Percentiles rank a stretch among this genome's conserved stretches.
Evolutionary conservation across 2,113 vertebrate genomes (phyloP).

Genomic region (Semnornis frantzii): DNA sequence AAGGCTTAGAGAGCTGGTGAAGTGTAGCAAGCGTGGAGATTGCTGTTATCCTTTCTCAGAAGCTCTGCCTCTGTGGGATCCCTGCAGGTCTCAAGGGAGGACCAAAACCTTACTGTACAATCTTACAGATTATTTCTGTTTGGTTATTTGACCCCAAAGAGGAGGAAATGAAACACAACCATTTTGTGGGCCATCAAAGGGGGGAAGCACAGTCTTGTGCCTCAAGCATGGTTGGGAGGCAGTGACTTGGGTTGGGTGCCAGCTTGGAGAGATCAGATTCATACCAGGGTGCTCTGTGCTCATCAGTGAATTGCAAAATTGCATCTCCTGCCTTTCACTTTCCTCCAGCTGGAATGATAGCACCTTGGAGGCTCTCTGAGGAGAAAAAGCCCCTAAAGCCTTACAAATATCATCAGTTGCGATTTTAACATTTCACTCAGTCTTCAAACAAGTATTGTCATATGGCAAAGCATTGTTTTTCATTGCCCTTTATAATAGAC

Average conservation of each 20-base stretch:
- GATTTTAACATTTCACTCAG: background rate
- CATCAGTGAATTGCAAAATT: background rate
- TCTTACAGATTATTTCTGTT: background rate
- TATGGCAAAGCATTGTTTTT: background rate
- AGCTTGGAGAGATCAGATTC: background rate
- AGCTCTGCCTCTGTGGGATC: background rate
- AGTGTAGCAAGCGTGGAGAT: background rate
- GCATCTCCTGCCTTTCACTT: background rate
- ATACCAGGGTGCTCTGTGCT: accelerated
- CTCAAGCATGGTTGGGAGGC: background rate
- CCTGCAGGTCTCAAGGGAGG: background rate
- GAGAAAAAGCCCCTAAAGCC: background rate
- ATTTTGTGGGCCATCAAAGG: background rate
- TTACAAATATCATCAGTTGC: background rate
- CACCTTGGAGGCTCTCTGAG: background rate
- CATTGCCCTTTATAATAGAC: background rate
- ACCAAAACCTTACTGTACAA: background rate
- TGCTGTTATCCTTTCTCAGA: background rate
- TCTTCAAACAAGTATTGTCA: background rate
- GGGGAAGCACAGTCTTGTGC: background rate
- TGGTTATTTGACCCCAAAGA: background rate
- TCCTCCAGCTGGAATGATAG: background rate
- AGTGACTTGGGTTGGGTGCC: background rate
- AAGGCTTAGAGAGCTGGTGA: background rate
- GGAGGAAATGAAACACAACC: background rate